Evolutionary conservation across 2,113 vertebrate genomes (phyloP), one percentile per base, ranked within the genome.

Genomic region (Mionectes macconnelli): DNA sequence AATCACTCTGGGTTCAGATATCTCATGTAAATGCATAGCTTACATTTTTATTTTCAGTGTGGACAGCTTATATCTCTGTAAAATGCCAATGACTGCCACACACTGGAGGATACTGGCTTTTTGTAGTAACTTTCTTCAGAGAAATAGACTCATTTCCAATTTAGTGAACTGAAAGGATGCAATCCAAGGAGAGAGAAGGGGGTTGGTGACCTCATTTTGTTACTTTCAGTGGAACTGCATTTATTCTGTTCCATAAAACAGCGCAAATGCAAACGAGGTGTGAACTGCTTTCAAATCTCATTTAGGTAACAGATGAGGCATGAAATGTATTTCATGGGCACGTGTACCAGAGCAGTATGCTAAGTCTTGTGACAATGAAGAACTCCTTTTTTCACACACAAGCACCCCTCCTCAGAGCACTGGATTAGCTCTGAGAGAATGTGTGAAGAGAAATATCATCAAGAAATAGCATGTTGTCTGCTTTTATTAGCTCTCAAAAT

Each of bases 271-370:
- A 98, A 98, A 97, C 92, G 93, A 98, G 97, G 96, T 98, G 97
- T 97, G 97, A 98, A 97, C 97, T 97, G 96, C 96, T 97, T 97
- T 98, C 97, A 97, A 97, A 97, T 98, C 97, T 98, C 97, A 98
- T 98, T 98, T 98, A 97, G 95, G 95, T 94, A 98, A 97, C 97
- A 98, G 97, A 98, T 98, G 97, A 98, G 96, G 96, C 97, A 96
- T 98, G 97, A 98, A 98, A 98, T 97, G 96, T 97, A 94, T 97
- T 98, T 97, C 97, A 94, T 75, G 96, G 96, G 94, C 97, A 95
- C 52, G 15, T 53, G 93, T 92, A 96, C 93, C 84, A 75, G 72
- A 96, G 89, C 91, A 69, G 86, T 83, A 84, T 67, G 95, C 91
- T 96, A 88, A 97, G 55, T 73, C 87, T 86, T 59, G n/a, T 93